phyloP scores from a whole-genome alignment of 1,140 invertebrate genomes.

The Prorops nasuta region DNA sequence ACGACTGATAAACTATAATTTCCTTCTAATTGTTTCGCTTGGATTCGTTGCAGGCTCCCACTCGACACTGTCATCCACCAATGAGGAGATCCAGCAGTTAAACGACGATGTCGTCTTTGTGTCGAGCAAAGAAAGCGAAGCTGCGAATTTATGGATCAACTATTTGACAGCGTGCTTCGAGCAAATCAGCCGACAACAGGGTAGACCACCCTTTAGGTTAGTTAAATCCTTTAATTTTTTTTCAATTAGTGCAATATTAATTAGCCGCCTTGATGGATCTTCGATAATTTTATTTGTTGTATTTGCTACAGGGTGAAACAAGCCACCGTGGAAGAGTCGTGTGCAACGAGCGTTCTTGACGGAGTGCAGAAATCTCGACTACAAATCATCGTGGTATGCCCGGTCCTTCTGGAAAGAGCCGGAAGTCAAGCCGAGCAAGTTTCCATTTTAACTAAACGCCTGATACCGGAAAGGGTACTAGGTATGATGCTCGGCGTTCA shows the following conservation, averaged over 20 bases:
- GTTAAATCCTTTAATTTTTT: no score
- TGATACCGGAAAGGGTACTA: slow-evolving; percentile 70
- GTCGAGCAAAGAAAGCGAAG: slow-evolving; percentile 71
- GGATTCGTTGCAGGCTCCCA: slow-evolving; percentile 42
- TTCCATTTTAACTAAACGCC: slow-evolving; percentile 60
- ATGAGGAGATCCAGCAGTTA: slow-evolving; percentile 21
- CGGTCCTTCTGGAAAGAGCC: slow-evolving; percentile 66
- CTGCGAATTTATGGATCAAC: slow-evolving; percentile 74
- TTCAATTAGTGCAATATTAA: no score
- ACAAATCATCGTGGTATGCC: slow-evolving; percentile 78
- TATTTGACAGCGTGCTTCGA: slow-evolving; percentile 78
- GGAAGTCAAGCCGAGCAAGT: slow-evolving; percentile 58
- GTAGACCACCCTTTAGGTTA: slow-evolving; percentile 71
- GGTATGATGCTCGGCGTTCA: slow-evolving; percentile 76
- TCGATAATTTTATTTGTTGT: no score
- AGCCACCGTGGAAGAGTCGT: slow-evolving; percentile 70
- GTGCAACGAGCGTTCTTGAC: slow-evolving; percentile 59
- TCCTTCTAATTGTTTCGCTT: neutral
- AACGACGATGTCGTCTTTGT: slow-evolving; percentile 76
- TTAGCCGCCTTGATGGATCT: no score
- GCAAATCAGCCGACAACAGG: slow-evolving; percentile 75
- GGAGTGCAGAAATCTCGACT: slow-evolving; percentile 65
- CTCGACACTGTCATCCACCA: slow-evolving; percentile 16
- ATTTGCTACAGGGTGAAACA: slow-evolving; percentile 65
- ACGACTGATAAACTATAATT: no score